These are phyloP conservation scores for Crepidodera aurea DNA, from an alignment of 2,888 invertebrate species.

Conservation along the genomic window DNA sequence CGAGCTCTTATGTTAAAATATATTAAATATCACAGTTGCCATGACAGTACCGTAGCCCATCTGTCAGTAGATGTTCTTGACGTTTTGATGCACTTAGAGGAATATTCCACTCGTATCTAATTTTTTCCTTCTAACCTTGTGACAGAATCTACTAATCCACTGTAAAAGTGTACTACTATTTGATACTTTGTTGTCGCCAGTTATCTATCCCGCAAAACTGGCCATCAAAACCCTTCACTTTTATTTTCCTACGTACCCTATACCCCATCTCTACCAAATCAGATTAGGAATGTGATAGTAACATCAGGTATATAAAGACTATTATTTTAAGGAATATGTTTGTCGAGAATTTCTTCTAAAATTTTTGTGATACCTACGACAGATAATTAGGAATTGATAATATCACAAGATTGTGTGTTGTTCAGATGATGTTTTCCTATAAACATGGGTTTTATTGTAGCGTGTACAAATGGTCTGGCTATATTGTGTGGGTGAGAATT, in stretches of 20 bases:
- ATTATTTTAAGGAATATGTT: background rate
- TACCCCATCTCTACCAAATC: background rate
- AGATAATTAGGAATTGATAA: slow-evolving; percentile 3
- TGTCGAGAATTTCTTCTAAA: slow-evolving; percentile 1
- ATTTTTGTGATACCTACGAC: background rate
- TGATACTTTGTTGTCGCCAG: no score
- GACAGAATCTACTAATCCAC: no score
- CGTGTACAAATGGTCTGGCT: slow-evolving; percentile 3
- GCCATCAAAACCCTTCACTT: background rate
- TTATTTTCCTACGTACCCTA: background rate
- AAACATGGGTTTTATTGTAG: slow-evolving; percentile 10
- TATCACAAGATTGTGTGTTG: background rate
- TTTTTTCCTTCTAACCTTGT: no score
- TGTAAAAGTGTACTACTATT: no score
- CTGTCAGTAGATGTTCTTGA: no score
- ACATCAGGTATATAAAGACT: background rate
- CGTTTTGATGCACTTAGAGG: no score
- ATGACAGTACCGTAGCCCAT: no score
- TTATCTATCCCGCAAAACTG: no score
- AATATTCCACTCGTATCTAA: no score
- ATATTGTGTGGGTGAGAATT: slow-evolving; percentile 4
- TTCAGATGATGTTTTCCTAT: slow-evolving; percentile 2
- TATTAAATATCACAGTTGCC: no score
- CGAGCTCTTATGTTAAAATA: no score
- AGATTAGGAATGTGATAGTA: background rate